Conservation (phyloP, 2,888 invertebrate genomes). For the Xanthorhoe spadicearia region DNA sequence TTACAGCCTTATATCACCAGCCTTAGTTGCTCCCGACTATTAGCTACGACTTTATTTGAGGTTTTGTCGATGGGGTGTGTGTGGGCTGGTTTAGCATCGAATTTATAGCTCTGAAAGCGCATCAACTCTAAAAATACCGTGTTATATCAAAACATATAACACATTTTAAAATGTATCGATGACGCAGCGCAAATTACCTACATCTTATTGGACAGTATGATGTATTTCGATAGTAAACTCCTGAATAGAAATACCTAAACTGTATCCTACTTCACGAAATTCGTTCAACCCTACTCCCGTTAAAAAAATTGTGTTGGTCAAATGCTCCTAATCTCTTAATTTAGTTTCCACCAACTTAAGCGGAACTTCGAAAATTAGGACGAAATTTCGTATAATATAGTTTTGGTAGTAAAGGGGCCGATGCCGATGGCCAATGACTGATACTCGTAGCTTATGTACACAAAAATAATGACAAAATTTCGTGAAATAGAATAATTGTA, state of each 20-base stretch:
- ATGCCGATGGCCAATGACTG: neutral
- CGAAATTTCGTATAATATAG: no score
- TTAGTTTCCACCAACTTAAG: no score
- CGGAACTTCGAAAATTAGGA: no score
- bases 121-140: neutral
- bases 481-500: neutral
- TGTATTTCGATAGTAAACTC: neutral
- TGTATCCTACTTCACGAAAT: neutral
- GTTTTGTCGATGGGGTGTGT: slow-evolving; percentile 14
- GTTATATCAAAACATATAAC: slow-evolving; percentile 13
- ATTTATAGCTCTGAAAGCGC: slow-evolving; percentile 10
- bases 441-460: neutral
- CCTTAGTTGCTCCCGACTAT: slow-evolving; percentile 63
- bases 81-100: slow-evolving; percentile 11
- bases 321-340: no score
- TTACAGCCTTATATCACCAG: slow-evolving; percentile 77
- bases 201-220: slow-evolving; percentile 5
- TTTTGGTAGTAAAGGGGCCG: neutral
- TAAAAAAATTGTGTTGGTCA: neutral
- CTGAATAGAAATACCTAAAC: neutral
- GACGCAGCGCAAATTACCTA: neutral
- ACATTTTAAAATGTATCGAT: neutral
- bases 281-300: neutral
- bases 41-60: slow-evolving; percentile 40
- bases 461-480: neutral